Evolutionary conservation across 2,113 vertebrate species (phyloP), one percentile per base, ranked within the genome.

Genomic region (Oxyura jamaicensis): DNA sequence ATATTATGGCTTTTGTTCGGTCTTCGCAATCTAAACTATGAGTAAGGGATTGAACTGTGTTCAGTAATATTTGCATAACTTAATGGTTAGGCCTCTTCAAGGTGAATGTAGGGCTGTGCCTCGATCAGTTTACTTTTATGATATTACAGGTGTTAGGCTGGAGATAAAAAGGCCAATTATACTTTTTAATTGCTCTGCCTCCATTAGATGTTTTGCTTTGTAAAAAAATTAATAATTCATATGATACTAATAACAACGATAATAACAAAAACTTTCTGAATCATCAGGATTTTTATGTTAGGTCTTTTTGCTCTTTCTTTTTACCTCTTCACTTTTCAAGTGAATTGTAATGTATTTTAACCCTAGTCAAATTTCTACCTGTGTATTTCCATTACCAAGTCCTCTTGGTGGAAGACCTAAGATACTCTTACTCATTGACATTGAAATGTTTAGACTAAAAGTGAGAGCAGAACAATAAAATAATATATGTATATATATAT

Each of bases 401-500:
- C n/a, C 83, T 42, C 58, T 78, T 68, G 31, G 73, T 88, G 52
- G 53, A 33, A 60, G 44, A 89, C 53, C 39, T 78, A 31, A 2
- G 5, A 44, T 91, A 31, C 35, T 74, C 52, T 60, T 59, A 44
- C 36, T 78, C 48, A 48, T 68, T 95, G 68, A 53, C 33, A 56
- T 82, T 28, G 75, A 79, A 68, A 69, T 71, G 22, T 63, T 81
- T 76, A 53, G 39, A 66, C 75, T 69, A 93, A 90, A 91, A 96
- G 15, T 8, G 1, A 53, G 35, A 67, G 39, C 10, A 80, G n/a
- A 59, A 56, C 18, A 50, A 91, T 75, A 44, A 29, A 78, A 66
- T 87, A 84, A 72, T 44, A 66, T n/a, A n/a, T n/a, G n/a, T n/a
- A n/a, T n/a, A n/a, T n/a, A n/a, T n/a, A n/a, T n/a, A n/a, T n/a